phyloP scores from a whole-genome alignment of 2,888 invertebrate genomes.

The Rhingia campestris region DNA sequence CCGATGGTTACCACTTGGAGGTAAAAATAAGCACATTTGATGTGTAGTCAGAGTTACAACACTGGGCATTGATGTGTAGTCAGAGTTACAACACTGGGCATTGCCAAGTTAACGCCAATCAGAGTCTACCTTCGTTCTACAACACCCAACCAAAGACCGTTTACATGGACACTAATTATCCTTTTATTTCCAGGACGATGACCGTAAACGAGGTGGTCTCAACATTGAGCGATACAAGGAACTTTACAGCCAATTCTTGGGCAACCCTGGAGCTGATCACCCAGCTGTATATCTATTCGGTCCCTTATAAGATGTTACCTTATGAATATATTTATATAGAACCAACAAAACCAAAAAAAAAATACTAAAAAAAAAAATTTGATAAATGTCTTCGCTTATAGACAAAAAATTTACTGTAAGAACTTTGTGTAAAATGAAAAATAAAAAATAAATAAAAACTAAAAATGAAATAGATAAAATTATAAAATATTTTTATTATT shows the following conservation, averaged over 20 bases:
- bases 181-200: conserved; percentile 87
- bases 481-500: conserved; percentile 48
- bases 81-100: too few species aligned
- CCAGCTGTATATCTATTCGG: conserved; percentile 91
- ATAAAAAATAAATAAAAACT: conserved; percentile 17
- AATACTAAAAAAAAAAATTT: neutral
- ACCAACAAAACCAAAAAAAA: conserved; percentile 21
- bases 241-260: conserved; percentile 91
- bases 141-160: too few species aligned
- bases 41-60: too few species aligned
- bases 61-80: too few species aligned
- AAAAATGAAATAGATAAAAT: conserved; percentile 35
- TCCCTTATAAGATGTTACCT: conserved; percentile 84
- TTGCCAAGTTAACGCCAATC: too few species aligned
- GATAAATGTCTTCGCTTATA: conserved; percentile 65
- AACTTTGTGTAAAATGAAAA: conserved; percentile 55
- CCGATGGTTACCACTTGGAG: too few species aligned
- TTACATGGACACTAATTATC: neutral
- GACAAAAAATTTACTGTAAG: conserved; percentile 64
- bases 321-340: conserved; percentile 19
- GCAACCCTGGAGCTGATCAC: conserved; percentile 89
- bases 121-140: too few species aligned
- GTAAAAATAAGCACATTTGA: too few species aligned
- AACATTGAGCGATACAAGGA: conserved; percentile 91
- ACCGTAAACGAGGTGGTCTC: conserved; percentile 90